Evolutionary conservation across 1,140 invertebrate genomes (phyloP).

Genomic region (Calephelis nemesis): DNA sequence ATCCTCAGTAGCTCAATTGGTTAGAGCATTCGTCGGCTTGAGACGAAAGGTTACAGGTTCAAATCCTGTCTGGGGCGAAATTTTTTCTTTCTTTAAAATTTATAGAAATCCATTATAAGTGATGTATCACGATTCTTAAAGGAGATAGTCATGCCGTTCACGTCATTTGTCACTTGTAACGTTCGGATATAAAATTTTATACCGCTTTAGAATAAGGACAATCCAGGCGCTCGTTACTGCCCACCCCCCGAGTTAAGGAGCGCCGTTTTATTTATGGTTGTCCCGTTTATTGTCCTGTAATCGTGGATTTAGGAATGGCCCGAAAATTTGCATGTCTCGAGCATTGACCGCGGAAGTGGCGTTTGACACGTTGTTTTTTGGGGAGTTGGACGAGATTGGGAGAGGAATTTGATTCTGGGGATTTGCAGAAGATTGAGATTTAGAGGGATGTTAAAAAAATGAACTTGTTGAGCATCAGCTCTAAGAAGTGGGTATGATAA

Average conservation of each 20-base stretch:
- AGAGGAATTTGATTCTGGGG: too few relatives aligned
- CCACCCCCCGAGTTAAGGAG: slow-evolving; percentile 38
- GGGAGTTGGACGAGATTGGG: background rate
- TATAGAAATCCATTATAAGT: slow-evolving; percentile 6
- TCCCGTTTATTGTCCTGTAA: slow-evolving; percentile 38
- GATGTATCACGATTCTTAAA: slow-evolving; percentile 14
- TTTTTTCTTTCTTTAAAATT: too few relatives aligned
- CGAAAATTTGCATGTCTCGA: slow-evolving; percentile 15
- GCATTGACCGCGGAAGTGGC: slow-evolving; percentile 34
- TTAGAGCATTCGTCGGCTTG: too few relatives aligned
- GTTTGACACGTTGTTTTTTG: slow-evolving; percentile 17
- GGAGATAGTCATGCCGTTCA: slow-evolving; percentile 41
- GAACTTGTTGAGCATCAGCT: too few relatives aligned
- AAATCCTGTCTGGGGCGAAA: too few relatives aligned
- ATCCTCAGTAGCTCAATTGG: too few relatives aligned
- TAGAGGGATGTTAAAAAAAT: too few relatives aligned
- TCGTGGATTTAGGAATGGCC: slow-evolving; percentile 29
- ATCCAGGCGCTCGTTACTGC: slow-evolving; percentile 43
- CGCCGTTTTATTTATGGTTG: slow-evolving; percentile 52
- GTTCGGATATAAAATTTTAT: slow-evolving; percentile 66
- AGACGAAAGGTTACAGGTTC: too few relatives aligned
- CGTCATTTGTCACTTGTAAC: slow-evolving; percentile 65
- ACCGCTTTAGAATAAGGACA: slow-evolving; percentile 54
- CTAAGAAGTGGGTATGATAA: too few relatives aligned
- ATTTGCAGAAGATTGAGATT: too few relatives aligned